phyloP scores from a whole-genome alignment of 2,113 vertebrate species.

The Erpornis zantholeuca region DNA sequence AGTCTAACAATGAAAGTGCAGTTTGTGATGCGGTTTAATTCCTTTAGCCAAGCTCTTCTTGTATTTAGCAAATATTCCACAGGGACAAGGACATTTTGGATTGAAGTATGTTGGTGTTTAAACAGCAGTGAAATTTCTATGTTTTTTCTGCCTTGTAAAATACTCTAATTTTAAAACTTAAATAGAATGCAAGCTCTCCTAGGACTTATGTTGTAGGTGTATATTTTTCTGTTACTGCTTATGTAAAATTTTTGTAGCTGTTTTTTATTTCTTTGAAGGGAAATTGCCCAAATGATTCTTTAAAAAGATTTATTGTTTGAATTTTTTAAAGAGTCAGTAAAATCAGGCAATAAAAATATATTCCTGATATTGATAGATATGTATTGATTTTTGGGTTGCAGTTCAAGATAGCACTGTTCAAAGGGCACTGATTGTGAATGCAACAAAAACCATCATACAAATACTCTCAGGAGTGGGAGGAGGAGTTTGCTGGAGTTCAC shows the following conservation, averaged over 20 bases:
- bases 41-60: background rate
- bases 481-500: conserved; percentile 37
- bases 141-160: background rate
- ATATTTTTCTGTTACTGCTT: background rate
- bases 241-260: background rate
- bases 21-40: background rate
- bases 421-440: background rate
- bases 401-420: background rate
- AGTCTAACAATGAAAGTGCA: background rate
- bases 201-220: background rate
- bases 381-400: conserved; percentile 17
- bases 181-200: background rate
- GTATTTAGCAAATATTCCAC: background rate
- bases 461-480: background rate
- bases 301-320: background rate
- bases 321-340: background rate
- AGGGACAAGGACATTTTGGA: background rate
- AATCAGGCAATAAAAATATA: background rate
- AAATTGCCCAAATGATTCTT: background rate
- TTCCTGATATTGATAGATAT: background rate
- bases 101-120: background rate
- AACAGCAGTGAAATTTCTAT: background rate
- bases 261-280: background rate
- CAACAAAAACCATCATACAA: background rate
- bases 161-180: background rate